Evolutionary conservation across 2,888 invertebrate genomes (phyloP).

Genomic region (Leptothorax acervorum): DNA sequence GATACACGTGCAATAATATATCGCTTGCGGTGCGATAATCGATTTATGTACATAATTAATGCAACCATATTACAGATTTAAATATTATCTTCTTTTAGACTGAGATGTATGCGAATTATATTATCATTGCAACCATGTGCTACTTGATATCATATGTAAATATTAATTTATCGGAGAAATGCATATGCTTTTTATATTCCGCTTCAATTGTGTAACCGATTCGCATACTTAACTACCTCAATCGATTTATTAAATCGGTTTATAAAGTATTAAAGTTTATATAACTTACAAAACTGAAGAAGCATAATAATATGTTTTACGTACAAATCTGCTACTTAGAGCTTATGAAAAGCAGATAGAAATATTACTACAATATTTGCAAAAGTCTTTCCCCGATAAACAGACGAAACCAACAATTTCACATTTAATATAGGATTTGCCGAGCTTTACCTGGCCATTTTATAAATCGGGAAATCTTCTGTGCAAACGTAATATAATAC

Average conservation of each 20-base stretch:
- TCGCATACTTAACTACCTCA: conserved; percentile 1
- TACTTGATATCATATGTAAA: not conserved
- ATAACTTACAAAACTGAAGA: not conserved
- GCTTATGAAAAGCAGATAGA: conserved; percentile 25
- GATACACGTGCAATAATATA: not conserved
- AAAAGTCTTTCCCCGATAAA: conserved; percentile 3
- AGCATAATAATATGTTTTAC: conserved; percentile 6
- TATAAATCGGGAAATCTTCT: not conserved
- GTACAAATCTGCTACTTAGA: conserved; percentile 29
- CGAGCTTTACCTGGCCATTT: not conserved
- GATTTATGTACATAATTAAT: conserved; percentile 7
- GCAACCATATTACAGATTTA: conserved; percentile 1
- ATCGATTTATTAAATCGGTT: conserved; percentile 36
- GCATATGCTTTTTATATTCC: not conserved
- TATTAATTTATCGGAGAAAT: conserved; percentile 20
- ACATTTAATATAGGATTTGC: not conserved
- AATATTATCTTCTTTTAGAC: not conserved
- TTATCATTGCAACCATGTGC: not conserved
- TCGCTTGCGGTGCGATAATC: not conserved
- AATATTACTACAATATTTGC: not conserved
- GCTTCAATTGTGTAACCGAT: not conserved
- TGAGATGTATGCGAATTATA: conserved; percentile 1
- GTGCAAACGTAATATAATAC: conserved; percentile 5
- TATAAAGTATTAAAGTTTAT: conserved; percentile 10
- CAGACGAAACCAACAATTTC: conserved; percentile 2